Percentiles rank a stretch among this genome's conserved stretches.
phyloP scores from a whole-genome alignment of 2,113 vertebrate species.

The Rhabdomys dilectus region DNA sequence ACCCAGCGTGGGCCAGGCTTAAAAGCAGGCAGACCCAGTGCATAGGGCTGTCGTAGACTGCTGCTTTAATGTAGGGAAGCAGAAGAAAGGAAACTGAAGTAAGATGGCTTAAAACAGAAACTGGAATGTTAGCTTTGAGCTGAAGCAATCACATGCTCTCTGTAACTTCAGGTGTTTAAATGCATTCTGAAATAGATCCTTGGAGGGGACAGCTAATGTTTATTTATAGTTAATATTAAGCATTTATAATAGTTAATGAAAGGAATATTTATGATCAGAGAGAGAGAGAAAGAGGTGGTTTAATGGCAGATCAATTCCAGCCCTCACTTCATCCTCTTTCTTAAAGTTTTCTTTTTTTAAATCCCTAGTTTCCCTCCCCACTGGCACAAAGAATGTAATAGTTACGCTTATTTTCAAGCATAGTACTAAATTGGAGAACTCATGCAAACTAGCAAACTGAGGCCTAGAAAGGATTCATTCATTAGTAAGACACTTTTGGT shows the following conservation, averaged over 20 bases:
- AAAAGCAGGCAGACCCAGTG: slow-evolving; percentile 90
- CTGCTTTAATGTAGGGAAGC: slow-evolving; percentile 84
- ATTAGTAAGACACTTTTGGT: background rate
- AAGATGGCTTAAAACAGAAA: slow-evolving; percentile 79
- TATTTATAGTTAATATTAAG: slow-evolving; percentile 51
- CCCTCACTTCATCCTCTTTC: background rate
- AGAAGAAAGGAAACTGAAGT: slow-evolving; percentile 71
- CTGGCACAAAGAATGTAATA: slow-evolving; percentile 38
- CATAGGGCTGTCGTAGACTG: slow-evolving; percentile 84
- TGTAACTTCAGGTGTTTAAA: slow-evolving; percentile 77
- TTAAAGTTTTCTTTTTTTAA: slow-evolving; percentile 56
- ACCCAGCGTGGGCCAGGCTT: slow-evolving; percentile 90
- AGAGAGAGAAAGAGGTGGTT: slow-evolving; percentile 50
- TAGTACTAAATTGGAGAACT: slow-evolving; percentile 15
- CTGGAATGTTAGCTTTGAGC: slow-evolving; percentile 80
- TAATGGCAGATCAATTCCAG: slow-evolving; percentile 27
- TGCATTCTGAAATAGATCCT: background rate
- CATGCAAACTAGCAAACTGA: slow-evolving; percentile 28
- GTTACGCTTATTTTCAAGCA: slow-evolving; percentile 37
- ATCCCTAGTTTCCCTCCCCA: slow-evolving; percentile 7
- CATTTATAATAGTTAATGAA: slow-evolving; percentile 47
- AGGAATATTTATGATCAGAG: slow-evolving; percentile 54
- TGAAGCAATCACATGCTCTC: slow-evolving; percentile 72
- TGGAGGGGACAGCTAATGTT: background rate
- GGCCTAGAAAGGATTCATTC: background rate